A percentile compares a stretch with the other conserved stretches of the same genome.
Evolutionary conservation across 2,797 vertebrate genomes (phyloP).

Genomic region (Pseudochirops corinnae): DNA sequence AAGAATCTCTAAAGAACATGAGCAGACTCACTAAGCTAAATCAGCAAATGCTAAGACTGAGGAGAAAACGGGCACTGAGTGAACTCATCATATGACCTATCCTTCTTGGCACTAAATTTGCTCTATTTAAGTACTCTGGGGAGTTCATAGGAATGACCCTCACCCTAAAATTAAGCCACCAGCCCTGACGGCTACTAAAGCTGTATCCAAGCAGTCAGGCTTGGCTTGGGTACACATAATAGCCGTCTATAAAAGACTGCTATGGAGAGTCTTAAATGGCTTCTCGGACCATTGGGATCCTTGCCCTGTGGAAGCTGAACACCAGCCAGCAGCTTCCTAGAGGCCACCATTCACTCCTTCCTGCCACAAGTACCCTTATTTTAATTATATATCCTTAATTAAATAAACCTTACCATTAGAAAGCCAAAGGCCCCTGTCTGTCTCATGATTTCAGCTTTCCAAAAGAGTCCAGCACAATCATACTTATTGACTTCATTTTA

Average conservation of each 20-base stretch:
- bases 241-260: not conserved
- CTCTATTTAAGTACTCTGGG: not conserved
- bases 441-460: not conserved
- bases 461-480: not conserved
- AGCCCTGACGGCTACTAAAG: not conserved
- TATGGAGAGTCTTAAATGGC: not conserved
- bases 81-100: not conserved
- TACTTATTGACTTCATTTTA: not conserved
- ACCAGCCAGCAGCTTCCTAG: not conserved
- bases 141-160: not conserved
- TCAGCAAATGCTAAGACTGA: not conserved
- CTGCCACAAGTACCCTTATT: not conserved
- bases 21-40: not conserved
- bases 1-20: not conserved
- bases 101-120: not conserved
- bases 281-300: not conserved
- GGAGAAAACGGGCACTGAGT: not conserved
- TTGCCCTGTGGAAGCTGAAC: not conserved
- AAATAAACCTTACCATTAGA: not conserved
- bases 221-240: not conserved
- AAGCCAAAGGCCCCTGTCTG: not conserved
- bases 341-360: not conserved
- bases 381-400: not conserved
- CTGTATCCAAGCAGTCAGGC: not conserved
- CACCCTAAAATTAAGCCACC: not conserved